These are phyloP conservation scores for Eurosta solidaginis DNA, from an alignment of 1,140 invertebrate species.

Conservation along the genomic window DNA sequence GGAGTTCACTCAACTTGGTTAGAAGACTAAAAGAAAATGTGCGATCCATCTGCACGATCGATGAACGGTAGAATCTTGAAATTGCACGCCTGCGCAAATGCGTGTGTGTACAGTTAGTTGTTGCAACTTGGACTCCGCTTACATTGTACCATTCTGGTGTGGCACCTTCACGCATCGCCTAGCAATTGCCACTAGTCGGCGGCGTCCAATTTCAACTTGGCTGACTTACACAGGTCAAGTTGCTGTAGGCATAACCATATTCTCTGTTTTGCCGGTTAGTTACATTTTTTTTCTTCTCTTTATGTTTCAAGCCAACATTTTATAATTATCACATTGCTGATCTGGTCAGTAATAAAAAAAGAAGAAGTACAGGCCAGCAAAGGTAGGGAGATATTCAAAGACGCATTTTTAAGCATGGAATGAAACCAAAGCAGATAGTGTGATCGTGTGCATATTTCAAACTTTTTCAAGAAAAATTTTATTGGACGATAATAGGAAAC, in stretches of 20 bases:
- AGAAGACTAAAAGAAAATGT: neutral
- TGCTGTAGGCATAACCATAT: neutral
- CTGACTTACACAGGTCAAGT: neutral
- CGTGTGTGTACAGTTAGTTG: neutral
- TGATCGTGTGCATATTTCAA: too few relatives aligned
- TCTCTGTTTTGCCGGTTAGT: neutral
- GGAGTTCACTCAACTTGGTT: constrained; percentile 11
- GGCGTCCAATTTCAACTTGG: neutral
- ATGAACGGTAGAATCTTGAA: constrained; percentile 19
- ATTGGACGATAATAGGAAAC: too few relatives aligned
- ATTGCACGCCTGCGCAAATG: constrained; percentile 24
- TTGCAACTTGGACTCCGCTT: neutral
- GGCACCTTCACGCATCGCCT: constrained; percentile 27
- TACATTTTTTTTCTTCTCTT: neutral
- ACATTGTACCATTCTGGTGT: neutral
- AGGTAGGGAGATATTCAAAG: too few relatives aligned
- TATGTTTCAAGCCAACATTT: neutral
- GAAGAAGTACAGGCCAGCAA: neutral
- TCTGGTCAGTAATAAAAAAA: neutral
- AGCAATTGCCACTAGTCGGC: neutral
- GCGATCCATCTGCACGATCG: neutral
- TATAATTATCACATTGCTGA: constrained; percentile 28
- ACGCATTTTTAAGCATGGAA: too few relatives aligned
- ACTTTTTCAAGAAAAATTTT: too few relatives aligned
- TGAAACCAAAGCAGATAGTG: too few relatives aligned